These are phyloP conservation scores for Aphidius colemani DNA, from an alignment of 2,888 invertebrate species.

Conservation along the genomic window DNA sequence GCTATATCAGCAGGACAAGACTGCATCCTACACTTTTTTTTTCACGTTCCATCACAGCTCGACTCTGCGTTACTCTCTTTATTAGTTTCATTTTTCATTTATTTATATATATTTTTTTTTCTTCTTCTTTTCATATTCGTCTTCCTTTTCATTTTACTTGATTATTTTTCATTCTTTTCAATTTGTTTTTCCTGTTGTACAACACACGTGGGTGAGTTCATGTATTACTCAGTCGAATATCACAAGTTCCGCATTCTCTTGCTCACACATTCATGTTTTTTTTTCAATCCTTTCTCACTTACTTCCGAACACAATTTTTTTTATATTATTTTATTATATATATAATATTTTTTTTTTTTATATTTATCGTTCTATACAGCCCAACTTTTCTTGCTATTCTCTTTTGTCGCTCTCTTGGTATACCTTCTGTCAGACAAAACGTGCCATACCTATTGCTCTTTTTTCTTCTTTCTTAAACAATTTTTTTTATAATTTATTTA, in stretches of 20 bases:
- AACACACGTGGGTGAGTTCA: too few species aligned
- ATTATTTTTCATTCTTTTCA: too few species aligned
- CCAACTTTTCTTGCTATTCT: slow-evolving; percentile 40
- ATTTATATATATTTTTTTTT: background rate
- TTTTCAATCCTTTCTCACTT: slow-evolving; percentile 17
- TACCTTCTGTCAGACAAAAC: slow-evolving; percentile 3
- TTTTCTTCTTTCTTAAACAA: slow-evolving; percentile 5
- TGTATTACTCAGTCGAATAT: slow-evolving; percentile 17
- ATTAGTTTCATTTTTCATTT: background rate
- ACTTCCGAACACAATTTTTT: slow-evolving; percentile 36
- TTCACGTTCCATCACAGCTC: slow-evolving; percentile 29
- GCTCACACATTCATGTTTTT: slow-evolving; percentile 1
- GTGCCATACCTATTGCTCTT: slow-evolving; percentile 8
- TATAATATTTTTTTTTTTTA: slow-evolving; percentile 33
- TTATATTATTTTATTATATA: slow-evolving; percentile 32
- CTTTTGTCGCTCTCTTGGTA: slow-evolving; percentile 26
- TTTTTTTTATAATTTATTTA: slow-evolving; percentile 2
- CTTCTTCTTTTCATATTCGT: background rate
- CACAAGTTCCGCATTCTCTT: slow-evolving; percentile 28
- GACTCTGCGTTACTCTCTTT: slow-evolving; percentile 7
- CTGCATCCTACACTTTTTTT: background rate
- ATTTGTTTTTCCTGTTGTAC: too few species aligned
- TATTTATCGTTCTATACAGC: slow-evolving; percentile 47
- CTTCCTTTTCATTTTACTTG: background rate
- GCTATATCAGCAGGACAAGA: slow-evolving; percentile 3